A percentile compares a stretch with the other conserved stretches of the same genome.
These are phyloP conservation scores for Neoarius graeffei DNA, from an alignment of 2,113 vertebrate genomes.

Conservation along the genomic window DNA sequence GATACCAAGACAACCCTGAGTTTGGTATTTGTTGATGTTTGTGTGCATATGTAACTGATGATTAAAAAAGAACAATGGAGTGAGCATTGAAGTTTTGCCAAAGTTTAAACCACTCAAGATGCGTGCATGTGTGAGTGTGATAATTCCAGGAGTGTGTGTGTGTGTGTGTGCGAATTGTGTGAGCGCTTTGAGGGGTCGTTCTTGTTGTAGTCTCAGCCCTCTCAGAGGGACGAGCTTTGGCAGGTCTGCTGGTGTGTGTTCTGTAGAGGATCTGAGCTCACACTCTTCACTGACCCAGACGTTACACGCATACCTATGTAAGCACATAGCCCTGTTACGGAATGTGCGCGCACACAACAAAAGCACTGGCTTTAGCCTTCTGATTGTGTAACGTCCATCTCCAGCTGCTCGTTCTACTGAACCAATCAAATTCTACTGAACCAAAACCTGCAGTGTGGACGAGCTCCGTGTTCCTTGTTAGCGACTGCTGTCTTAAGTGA, in stretches of 20 bases:
- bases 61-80: background rate
- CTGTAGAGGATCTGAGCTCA: conserved; percentile 19
- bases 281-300: background rate
- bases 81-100: background rate
- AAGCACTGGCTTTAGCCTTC: background rate
- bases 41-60: background rate
- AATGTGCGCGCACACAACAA: background rate
- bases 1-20: background rate
- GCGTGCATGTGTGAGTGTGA: background rate
- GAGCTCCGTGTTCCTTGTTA: background rate
- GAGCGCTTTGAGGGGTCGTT: conserved; percentile 18
- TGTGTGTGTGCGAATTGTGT: conserved; percentile 7
- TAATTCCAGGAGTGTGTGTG: background rate
- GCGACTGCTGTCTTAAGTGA: background rate
- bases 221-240: conserved; percentile 52
- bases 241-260: conserved; percentile 38
- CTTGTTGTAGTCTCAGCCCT: conserved; percentile 34
- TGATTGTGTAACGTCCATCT: no score
- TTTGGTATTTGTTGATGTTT: conserved; percentile 11
- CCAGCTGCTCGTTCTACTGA: background rate
- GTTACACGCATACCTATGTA: background rate
- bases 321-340: background rate
- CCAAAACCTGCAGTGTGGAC: background rate
- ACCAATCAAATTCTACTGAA: background rate
- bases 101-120: conserved; percentile 21